phyloP scores from a whole-genome alignment of 1,140 invertebrate species.

The Cyphomyrmex costatus region DNA sequence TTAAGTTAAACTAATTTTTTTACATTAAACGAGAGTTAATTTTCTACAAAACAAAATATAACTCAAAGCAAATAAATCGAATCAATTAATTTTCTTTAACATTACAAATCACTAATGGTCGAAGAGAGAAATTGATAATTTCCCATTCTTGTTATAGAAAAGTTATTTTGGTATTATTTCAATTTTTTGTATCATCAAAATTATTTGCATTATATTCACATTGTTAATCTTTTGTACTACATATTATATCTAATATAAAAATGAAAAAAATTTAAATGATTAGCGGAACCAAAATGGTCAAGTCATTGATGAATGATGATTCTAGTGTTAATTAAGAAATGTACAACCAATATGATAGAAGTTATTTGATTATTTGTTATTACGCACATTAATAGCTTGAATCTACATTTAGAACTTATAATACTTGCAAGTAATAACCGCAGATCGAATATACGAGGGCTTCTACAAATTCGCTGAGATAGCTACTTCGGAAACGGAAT shows the following conservation, averaged over 20 bases:
- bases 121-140: too few relatives aligned
- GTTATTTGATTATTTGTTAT: background rate
- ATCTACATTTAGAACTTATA: background rate
- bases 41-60: background rate
- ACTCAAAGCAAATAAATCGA: background rate
- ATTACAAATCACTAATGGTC: too few relatives aligned
- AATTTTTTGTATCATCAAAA: too few relatives aligned
- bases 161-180: too few relatives aligned
- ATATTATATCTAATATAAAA: too few relatives aligned
- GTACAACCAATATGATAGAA: background rate
- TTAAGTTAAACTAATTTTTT: background rate
- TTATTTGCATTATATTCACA: too few relatives aligned
- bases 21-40: background rate
- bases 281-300: too few relatives aligned
- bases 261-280: too few relatives aligned
- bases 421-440: background rate
- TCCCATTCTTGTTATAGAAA: too few relatives aligned
- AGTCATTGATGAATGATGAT: too few relatives aligned
- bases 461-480: background rate
- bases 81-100: background rate
- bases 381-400: background rate
- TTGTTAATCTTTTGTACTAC: too few relatives aligned
- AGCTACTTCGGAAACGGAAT: constrained; percentile 34
- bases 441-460: background rate
- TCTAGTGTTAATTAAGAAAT: too few relatives aligned